phyloP scores from a whole-genome alignment of 2,113 vertebrate species.

The Amia ocellicauda region DNA sequence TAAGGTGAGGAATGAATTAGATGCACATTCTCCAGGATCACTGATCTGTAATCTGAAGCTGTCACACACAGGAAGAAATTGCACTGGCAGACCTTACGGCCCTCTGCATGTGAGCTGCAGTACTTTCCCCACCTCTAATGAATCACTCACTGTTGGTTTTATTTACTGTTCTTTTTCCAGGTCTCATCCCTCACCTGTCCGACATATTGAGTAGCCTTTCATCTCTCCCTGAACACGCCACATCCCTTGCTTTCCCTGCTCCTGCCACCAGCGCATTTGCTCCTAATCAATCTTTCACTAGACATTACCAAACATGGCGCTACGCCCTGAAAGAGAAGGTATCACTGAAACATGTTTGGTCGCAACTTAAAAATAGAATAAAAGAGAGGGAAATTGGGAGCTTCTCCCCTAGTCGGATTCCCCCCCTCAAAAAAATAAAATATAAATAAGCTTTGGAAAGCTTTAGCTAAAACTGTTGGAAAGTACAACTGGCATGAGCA shows the following conservation, averaged over 20 bases:
- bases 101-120: slow-evolving; percentile 35
- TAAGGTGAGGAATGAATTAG: slow-evolving; percentile 61
- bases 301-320: slow-evolving; percentile 47
- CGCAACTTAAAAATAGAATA: slow-evolving; percentile 54
- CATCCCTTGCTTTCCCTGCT: slow-evolving; percentile 57
- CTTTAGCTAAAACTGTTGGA: not conserved
- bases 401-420: slow-evolving; percentile 19
- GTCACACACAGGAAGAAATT: slow-evolving; percentile 44
- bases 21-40: slow-evolving; percentile 51
- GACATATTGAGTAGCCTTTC: slow-evolving; percentile 69
- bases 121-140: slow-evolving; percentile 28
- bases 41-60: slow-evolving; percentile 62
- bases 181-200: slow-evolving; percentile 80
- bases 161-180: slow-evolving; percentile 65
- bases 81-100: slow-evolving; percentile 36
- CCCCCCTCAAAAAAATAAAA: slow-evolving; percentile 8
- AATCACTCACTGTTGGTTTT: slow-evolving; percentile 64
- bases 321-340: slow-evolving; percentile 41
- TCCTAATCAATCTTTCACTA: slow-evolving; percentile 80
- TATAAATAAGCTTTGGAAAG: not conserved
- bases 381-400: slow-evolving; percentile 44
- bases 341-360: slow-evolving; percentile 61
- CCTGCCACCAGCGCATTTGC: slow-evolving; percentile 69
- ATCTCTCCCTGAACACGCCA: slow-evolving; percentile 69
- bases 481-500: slow-evolving; percentile 1